Evolutionary conservation across 2,113 vertebrate genomes (phyloP), one percentile per base, ranked within the genome.

Genomic region (Macrotus californicus): DNA sequence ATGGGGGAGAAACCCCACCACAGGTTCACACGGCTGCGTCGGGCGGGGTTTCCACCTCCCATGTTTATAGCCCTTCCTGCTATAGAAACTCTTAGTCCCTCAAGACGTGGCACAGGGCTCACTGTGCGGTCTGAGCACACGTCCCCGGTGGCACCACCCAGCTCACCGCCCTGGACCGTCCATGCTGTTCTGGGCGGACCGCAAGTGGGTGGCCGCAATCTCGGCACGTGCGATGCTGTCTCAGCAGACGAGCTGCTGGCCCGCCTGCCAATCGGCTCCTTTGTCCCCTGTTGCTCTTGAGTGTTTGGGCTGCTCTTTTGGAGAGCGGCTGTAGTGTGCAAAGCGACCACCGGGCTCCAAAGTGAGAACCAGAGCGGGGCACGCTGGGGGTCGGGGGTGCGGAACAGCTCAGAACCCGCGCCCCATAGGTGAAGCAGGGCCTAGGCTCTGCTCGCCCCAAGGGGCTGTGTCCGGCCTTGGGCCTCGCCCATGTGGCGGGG

Each of bases 401-500:
- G 10, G 11, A 15, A 6, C 5, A 13, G 29, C 3, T 14, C 15
- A 21, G 84, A 31, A 13, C 18, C 18, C 29, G 15, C 3, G 10
- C 31, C 36, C 67, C 6, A 2, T 31, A 24, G 15, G 72, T 39
- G 14, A 13, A 46, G 72, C 7, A 21, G 36, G 16, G 59, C 7
- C 81, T 8, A 12, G 22, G 46, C 29, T 6, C 21, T 0, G 10
- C 48, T 22, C 5, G 29, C 64, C 6, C 39, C 15, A 10, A 36
- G 9, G 31, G 29, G 34, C 13, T 14, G 4, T 8, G 66, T 22
- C n/a, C 2, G 18, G 4, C 21, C 26, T 29, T 16, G n/a, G 29
- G 21, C 15, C 73, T 52, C 0, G 5, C 67, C 36, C 2, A 0
- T 1, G 2, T 1, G 8, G 5, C 2, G 15, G 22, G 31, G 31